These are phyloP conservation scores for Ochropleura leucogaster DNA, from an alignment of 2,888 invertebrate genomes.

Conservation along the genomic window DNA sequence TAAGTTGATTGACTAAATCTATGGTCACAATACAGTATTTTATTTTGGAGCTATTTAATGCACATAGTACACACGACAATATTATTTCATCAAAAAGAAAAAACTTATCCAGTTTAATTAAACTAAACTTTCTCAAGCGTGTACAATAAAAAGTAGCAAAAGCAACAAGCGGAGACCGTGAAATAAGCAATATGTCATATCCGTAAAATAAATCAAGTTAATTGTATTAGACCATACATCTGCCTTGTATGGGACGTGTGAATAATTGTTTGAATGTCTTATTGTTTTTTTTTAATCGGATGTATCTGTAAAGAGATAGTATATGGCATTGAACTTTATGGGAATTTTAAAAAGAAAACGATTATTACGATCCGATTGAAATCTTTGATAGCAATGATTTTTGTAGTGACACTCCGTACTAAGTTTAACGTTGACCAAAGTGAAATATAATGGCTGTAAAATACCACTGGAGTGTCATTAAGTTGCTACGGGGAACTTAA, in stretches of 20 bases:
- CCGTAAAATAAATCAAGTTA: constrained; percentile 76
- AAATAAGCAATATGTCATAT: constrained; percentile 73
- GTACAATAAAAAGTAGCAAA: constrained; percentile 53
- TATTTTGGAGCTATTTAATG: background rate
- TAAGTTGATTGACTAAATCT: background rate
- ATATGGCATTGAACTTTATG: constrained; percentile 16
- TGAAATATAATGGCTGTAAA: background rate
- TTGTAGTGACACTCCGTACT: background rate
- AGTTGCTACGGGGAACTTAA: too few relatives aligned
- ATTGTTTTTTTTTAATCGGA: constrained; percentile 59
- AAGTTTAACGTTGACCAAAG: background rate
- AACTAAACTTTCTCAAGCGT: constrained; percentile 61
- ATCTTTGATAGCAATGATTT: background rate
- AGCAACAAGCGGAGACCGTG: constrained; percentile 71
- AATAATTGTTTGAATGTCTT: constrained; percentile 66
- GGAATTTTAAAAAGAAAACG: constrained; percentile 11
- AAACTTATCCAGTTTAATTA: constrained; percentile 33
- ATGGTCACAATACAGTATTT: background rate
- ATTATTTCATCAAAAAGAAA: constrained; percentile 17
- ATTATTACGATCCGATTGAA: background rate
- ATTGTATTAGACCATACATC: constrained; percentile 73
- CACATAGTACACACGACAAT: background rate
- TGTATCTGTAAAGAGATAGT: constrained; percentile 10
- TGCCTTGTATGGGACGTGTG: constrained; percentile 71
- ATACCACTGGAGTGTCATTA: too few relatives aligned